Base-by-base conservation (phyloP, 2,888 invertebrate genomes). In the Trichopria drosophilae region DNA sequence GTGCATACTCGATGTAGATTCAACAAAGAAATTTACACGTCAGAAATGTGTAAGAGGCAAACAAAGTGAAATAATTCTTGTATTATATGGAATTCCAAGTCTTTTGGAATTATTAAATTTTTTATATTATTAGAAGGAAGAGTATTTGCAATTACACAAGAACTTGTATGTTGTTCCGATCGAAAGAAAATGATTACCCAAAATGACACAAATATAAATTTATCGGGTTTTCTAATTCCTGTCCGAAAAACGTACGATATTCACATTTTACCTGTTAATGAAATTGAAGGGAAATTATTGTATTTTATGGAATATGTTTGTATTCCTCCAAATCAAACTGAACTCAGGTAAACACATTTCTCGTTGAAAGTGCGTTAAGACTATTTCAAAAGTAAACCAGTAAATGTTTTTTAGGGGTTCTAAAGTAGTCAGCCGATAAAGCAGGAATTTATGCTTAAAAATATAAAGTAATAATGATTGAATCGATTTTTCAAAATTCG, bases 61-160 rank as follows among this genome's bases (percentile, higher is more conserved):
- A 24, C 26, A 20, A 45, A 26, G 7, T 37, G 37, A n/a, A 20
- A 29, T 29, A 37, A 45, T 37, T 19, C 19, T 7, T 12, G 5
- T 36, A 3, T 45, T 13, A 10, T 6, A 15, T 45, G 45, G 29
- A 36, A n/a, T n/a, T n/a, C 28, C 13, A 28, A 6, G 3, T 26
- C 13, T 6, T 45, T 37, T 37, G 26, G 45, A 6, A 19, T 4
- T 4, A 37, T 45, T 3, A 19, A 37, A 20, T 37, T 45, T 22
- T 45, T 45, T 13, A 10, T 36, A 20, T 28, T 6, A 3, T 12
- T 18, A 3, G 31, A 29, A 22, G 13, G 24, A 7, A 13, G 4
- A 13, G 10, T 37, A 6, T 37, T 7, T 37, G 37, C 13, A 13
- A 16, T 22, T 1, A 15, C 24, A 37, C 37, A 23, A 12, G 37